These are phyloP conservation scores for Perca fluviatilis DNA, from an alignment of 2,113 vertebrate genomes.

Conservation along the genomic window DNA sequence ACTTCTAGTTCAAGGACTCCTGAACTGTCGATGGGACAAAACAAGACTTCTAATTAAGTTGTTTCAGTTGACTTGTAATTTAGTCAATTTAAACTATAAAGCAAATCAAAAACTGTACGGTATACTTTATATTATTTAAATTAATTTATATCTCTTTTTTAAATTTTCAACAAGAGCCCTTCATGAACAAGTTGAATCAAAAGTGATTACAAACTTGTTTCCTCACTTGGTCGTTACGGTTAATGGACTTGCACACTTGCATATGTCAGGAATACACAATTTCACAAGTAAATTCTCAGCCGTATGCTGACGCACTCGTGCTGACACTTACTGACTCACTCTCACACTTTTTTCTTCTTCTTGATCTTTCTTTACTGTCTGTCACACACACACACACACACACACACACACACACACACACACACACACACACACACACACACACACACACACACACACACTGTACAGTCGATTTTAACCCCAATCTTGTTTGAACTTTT, in stretches of 20 bases:
- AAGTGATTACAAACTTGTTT: slow-evolving; percentile 14
- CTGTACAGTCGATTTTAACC: neutral
- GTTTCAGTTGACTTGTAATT: slow-evolving; percentile 6
- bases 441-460: slow-evolving; percentile 11
- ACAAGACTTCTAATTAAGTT: slow-evolving; percentile 6
- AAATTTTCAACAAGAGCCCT: neutral
- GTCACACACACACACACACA: neutral
- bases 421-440: slow-evolving; percentile 14
- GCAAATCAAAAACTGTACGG: neutral
- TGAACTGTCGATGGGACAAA: neutral
- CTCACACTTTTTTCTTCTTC: slow-evolving; percentile 46
- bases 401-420: slow-evolving; percentile 11
- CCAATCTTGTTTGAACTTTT: slow-evolving; percentile 2
- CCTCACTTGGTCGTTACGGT: slow-evolving; percentile 7
- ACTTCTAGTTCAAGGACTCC: slow-evolving; percentile 8
- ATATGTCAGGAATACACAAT: slow-evolving; percentile 37
- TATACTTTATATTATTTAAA: neutral
- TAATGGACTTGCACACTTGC: slow-evolving; percentile 14
- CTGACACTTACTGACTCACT: slow-evolving; percentile 57
- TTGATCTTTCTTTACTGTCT: slow-evolving; percentile 16
- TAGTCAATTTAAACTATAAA: neutral
- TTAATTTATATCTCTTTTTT: neutral
- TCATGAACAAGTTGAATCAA: neutral
- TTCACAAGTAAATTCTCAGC: slow-evolving; percentile 52
- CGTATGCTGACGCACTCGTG: slow-evolving; percentile 45